A percentile compares a stretch with the other conserved stretches of the same genome.
These are phyloP conservation scores for Epinephelus coioides DNA, from an alignment of 2,797 vertebrate species.

Conservation along the genomic window DNA sequence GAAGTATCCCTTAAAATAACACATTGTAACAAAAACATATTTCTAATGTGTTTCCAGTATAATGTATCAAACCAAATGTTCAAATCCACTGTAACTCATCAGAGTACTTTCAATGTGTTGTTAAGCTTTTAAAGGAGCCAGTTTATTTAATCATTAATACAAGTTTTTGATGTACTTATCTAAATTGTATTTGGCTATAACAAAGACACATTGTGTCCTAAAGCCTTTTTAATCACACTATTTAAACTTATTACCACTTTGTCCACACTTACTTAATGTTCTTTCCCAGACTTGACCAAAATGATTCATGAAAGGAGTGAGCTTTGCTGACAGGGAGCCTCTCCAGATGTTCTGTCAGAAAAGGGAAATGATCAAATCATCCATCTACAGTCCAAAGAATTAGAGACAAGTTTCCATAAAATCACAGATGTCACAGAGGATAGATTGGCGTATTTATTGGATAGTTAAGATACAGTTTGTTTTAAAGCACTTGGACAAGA, in stretches of 20 bases:
- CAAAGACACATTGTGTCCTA: not conserved
- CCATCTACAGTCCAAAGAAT: not conserved
- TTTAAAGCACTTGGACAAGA: not conserved
- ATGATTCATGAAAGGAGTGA: not conserved
- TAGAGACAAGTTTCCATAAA: not conserved
- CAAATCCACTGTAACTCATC: too few relatives aligned
- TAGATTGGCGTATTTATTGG: constrained; percentile 1
- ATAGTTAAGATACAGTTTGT: not conserved
- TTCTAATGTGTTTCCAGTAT: not conserved
- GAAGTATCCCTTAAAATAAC: too few relatives aligned
- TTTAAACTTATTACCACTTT: not conserved
- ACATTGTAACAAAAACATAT: too few relatives aligned
- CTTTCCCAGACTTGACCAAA: not conserved
- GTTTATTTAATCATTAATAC: too few relatives aligned
- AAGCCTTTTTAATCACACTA: not conserved
- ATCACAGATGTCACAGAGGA: not conserved
- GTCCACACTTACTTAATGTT: not conserved
- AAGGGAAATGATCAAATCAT: constrained; percentile 15
- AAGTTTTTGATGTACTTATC: not conserved
- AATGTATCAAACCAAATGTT: not conserved
- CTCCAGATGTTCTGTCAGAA: constrained; percentile 45
- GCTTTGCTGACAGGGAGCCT: constrained; percentile 9
- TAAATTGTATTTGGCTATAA: not conserved
- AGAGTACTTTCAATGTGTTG: too few relatives aligned
- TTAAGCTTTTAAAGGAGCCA: too few relatives aligned